Evolutionary conservation across 2,888 invertebrate genomes (phyloP), one percentile per base, ranked within the genome.

Genomic region (Incurvaria masculella): DNA sequence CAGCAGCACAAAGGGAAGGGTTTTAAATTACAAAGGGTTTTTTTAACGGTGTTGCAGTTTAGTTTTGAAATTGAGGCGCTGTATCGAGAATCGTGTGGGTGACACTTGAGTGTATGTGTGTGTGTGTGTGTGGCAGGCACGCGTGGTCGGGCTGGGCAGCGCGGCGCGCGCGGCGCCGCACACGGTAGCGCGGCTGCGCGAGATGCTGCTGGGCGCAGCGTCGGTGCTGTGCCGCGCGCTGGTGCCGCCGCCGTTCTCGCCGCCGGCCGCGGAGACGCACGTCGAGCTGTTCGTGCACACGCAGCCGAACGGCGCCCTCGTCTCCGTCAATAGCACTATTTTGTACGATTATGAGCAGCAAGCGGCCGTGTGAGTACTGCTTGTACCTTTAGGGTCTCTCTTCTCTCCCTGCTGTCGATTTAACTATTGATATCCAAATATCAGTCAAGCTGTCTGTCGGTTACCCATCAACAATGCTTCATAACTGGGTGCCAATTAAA

Each of bases 261-360:
- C 44, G 58, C 60, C 19, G 47, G 65, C 33, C 58, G 64, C 79
- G 62, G 55, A 66, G 64, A 80, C 82, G 5, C 59, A 80, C 49
- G 87, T 88, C 1, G 88, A 87, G 61, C 79, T 91, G 46, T 88
- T 87, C 67, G 87, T 85, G 58, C 80, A 89, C 58, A 75, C 83
- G 46, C 81, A 81, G 51, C 80, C 83, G 16, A 82, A 81, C 55
- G 82, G 83, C 57, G 78, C 82, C 26, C 71, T 89, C 51, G 84
- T 82, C 57, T 87, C 85, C 49, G 83, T 91, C 51, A 90, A 89
- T 66, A 85, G 84, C 59, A 82, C 85, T 14, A 80, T 91, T 42
- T 68, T 79, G 27, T 72, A 86, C 59, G 87, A 88, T 59, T 76
- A 79, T 55, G 82, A 84, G 51, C 63, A 76, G n/a, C n/a, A n/a